A percentile compares a stretch with the other conserved stretches of the same genome.
phyloP scores from a whole-genome alignment of 2,797 vertebrate genomes.

The Geotrypetes seraphini region DNA sequence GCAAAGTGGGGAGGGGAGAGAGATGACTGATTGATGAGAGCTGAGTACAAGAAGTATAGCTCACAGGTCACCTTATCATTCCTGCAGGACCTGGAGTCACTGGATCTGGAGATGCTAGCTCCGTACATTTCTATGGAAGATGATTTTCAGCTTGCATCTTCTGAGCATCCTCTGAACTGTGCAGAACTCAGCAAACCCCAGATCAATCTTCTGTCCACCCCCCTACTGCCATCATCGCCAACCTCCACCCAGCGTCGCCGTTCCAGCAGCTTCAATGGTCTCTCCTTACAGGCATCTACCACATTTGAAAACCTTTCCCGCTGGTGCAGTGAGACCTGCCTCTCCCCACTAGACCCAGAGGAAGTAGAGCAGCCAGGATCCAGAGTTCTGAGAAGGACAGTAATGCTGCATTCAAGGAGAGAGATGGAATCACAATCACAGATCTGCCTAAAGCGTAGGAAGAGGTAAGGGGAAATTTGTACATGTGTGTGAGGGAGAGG shows the following conservation, averaged over 20 bases:
- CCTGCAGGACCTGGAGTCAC: constrained; percentile 31
- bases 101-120: constrained; percentile 77
- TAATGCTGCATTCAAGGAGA: neutral
- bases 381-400: neutral
- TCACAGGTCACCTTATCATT: too few relatives aligned
- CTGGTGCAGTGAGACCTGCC: constrained; percentile 41
- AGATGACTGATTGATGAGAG: too few relatives aligned
- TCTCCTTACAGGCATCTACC: constrained; percentile 8
- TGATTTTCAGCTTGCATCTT: constrained; percentile 75
- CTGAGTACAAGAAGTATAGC: too few relatives aligned
- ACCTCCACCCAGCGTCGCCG: constrained; percentile 18
- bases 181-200: constrained; percentile 6
- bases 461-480: constrained; percentile 23
- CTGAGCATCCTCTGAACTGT: constrained; percentile 21
- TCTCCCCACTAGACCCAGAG: constrained; percentile 23
- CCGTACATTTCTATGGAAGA: constrained; percentile 89
- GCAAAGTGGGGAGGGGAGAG: too few relatives aligned
- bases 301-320: constrained; percentile 30
- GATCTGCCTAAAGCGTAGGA: constrained; percentile 6
- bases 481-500: accelerated
- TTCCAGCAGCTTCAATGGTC: constrained; percentile 32
- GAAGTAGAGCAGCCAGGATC: neutral
- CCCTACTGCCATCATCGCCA: too few relatives aligned
- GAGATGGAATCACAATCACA: constrained; percentile 1
- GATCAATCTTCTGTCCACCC: too few relatives aligned